Base-by-base conservation (phyloP, 2,888 invertebrate species). In the Napeogenes sylphis region DNA sequence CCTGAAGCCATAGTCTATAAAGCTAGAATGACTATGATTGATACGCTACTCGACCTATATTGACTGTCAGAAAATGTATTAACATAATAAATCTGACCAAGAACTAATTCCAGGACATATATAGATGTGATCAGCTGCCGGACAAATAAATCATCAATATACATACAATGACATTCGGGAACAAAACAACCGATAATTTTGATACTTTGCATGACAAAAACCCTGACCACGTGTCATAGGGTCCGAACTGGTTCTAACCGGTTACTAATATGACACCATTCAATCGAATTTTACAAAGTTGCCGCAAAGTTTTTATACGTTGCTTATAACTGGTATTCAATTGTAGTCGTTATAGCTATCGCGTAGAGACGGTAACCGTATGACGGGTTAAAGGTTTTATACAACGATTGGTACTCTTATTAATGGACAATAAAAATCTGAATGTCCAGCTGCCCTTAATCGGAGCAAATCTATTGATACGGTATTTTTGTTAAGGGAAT, bases 211-310 rank as follows among this genome's bases (percentile, higher is more conserved):
- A 82, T 83, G 82, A 87, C 86, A 87, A 85, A 82, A 78, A 76
- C 65, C 56, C 72, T 87, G 87, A 89, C 90, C 90, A 90, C 90
- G 90, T 90, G 90, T 83, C 85, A 67, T 73, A 69, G 82, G 82
- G 81, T 79, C 81, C 72, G 71, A 85, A 87, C 90, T 79, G 82
- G 89, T 87, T 72, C 69, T 42, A 81, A 87, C 90, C 85, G 82
- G 89, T 88, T 86, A 78, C 71, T 78, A 84, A 85, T 83, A 84
- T 84, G 86, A 83, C 75, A 77, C 81, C 79, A 87, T 87, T 88
- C 84, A 87, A 85, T 87, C 83, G 83, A 83, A 86, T 83, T 82
- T 79, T 73, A 75, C 77, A 82, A 80, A 79, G 67, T 73, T 71
- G 67, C 69, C 70, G 73, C 71, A 73, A 63, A 62, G 73, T 68